Evolutionary conservation across 2,797 vertebrate genomes (phyloP), one percentile per base, ranked within the genome.

Genomic region (Poecilia picta): DNA sequence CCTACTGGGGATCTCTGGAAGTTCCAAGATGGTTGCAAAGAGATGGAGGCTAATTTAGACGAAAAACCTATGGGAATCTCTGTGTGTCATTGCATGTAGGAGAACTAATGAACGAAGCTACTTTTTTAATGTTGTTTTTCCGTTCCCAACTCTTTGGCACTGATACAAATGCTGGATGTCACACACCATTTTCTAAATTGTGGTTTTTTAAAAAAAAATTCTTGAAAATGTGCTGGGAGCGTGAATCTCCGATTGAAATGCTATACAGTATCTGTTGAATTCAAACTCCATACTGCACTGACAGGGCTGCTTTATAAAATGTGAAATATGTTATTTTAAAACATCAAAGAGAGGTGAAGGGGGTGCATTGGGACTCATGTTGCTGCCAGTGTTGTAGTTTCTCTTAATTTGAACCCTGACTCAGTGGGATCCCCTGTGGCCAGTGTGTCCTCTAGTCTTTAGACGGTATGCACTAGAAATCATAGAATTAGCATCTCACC

Each of bases 1-100:
- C 66, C 46, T 53, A n/a, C 72, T 68, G 73, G 79, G 28, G 73
- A 18, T 31, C 53, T 31, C 36, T 46, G 46, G 23, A 73, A 71
- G 68, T 43, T 45, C 25, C 68, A 71, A n/a, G 2, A 41, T 46
- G 28, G 25, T 71, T 45, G 45, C 68, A 71, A 71, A 71, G 12
- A 25, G 41, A 71, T 28, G 6, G 25, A 45, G 25, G 25, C 41
- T 71, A 46, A 71, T n/a, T 45, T 13, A 45, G 68, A 71, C 28
- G 25, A 71, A 11, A 71, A 45, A 71, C 13, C 2, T 16, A 16
- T 28, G 12, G 41, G 25, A 7, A 45, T 28, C 12, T 71, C 23
- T 45, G 41, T 46, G 41, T 71, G 68, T 28, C 12, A 71, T 16
- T 45, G 15, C 13, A 45, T 45, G 13, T 70, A 5, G 36, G 10